A percentile compares a stretch with the other conserved stretches of the same genome.
Conservation (phyloP, 2,888 invertebrate genomes). For the Caenorhabditis sinica region DNA sequence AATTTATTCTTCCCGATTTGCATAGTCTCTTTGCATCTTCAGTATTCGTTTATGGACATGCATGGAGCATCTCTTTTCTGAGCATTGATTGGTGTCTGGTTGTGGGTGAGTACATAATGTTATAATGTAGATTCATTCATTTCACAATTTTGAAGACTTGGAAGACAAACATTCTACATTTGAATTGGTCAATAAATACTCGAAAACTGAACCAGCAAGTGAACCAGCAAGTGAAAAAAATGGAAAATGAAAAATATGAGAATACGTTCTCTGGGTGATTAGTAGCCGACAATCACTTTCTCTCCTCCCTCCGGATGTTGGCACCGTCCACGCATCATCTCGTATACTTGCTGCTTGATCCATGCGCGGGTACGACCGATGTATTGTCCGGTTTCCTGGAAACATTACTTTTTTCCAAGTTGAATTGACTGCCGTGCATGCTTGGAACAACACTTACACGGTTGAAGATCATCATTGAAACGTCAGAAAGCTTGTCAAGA, state of each 20-base stretch:
- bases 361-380: conserved; percentile 62
- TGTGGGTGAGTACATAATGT: too few species aligned
- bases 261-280: not conserved
- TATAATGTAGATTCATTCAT: not conserved
- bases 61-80: too few species aligned
- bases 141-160: not conserved
- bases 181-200: not conserved
- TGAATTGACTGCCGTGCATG: not conserved
- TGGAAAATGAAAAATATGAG: not conserved
- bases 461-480: conserved; percentile 91
- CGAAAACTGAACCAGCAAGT: not conserved
- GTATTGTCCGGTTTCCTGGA: conserved; percentile 62
- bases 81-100: too few species aligned
- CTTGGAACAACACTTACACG: conserved; percentile 59
- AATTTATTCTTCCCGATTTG: too few species aligned
- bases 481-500: conserved; percentile 95
- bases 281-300: conserved; percentile 58
- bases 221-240: not conserved
- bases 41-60: too few species aligned
- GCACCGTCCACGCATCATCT: conserved; percentile 59
- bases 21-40: too few species aligned
- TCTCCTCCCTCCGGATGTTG: conserved; percentile 58
- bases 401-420: not conserved
- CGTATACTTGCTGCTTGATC: conserved; percentile 65
- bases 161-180: not conserved